These are phyloP conservation scores for Budorcas taxicolor DNA, from an alignment of 2,113 vertebrate species.

Conservation along the genomic window DNA sequence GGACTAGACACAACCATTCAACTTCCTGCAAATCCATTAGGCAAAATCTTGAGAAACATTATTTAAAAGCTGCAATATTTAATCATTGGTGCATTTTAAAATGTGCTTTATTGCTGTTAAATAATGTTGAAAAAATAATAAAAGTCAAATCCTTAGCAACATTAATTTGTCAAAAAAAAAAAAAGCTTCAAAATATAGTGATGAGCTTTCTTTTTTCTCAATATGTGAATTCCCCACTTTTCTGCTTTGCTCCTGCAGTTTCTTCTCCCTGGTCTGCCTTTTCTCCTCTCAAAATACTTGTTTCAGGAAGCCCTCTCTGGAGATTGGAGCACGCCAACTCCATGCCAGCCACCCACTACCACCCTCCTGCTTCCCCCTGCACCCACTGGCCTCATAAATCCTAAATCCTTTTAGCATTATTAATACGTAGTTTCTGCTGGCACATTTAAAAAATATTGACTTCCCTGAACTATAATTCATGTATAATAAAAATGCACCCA, in stretches of 20 bases:
- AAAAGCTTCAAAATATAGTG: neutral
- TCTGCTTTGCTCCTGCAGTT: neutral
- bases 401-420: neutral
- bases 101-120: neutral
- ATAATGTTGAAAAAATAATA: neutral
- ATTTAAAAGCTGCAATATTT: constrained; percentile 27
- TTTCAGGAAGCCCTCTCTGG: neutral
- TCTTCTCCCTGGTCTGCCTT: neutral
- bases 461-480: neutral
- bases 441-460: neutral
- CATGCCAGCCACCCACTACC: neutral
- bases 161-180: neutral
- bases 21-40: constrained; percentile 42
- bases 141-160: neutral
- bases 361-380: neutral
- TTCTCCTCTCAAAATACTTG: neutral
- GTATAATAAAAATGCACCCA: neutral
- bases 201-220: neutral
- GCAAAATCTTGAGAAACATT: constrained; percentile 1
- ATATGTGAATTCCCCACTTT: neutral
- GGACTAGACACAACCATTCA: constrained; percentile 32
- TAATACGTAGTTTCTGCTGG: neutral
- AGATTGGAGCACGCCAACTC: neutral
- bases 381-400: neutral
- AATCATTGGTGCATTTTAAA: neutral